Evolutionary conservation across 1,140 invertebrate genomes (phyloP), one percentile per base, ranked within the genome.

Genomic region (Calycopis cecrops): DNA sequence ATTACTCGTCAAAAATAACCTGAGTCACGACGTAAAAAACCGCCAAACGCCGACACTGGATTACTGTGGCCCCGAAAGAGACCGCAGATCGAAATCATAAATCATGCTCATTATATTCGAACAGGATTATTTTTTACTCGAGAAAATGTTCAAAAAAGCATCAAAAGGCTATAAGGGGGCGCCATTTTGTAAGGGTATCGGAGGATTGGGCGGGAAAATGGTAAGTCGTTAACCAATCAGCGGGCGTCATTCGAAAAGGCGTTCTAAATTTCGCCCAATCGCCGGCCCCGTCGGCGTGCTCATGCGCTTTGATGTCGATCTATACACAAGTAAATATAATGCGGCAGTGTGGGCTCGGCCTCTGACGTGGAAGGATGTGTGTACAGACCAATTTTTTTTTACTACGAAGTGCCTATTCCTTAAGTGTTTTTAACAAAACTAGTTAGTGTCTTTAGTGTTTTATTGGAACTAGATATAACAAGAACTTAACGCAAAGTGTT

Each of bases 101-200:
- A 87, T 87, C 83, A 87, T 85, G 76, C 79, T 87, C 83, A 87
- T 87, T 87, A 87, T 86, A 80, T 83, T 73, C 70, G 70, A 82
- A 85, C 84, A 74, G 79, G 81, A 87, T 87, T 87, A 87, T 87
- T 87, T 87, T 87, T 87, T 87, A 85, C 71, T 65, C 69, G 75
- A 85, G 79, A 76, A 86, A 82, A 82, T 82, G 79, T 73, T 82
- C 79, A 87, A 85, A 87, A 86, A 85, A 84, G 70, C 76, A 85
- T 85, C 76, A 79, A 82, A 81, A 82, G 78, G 79, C 76, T 85
- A 69, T 76, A 63, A 75, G 79, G 83, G 77, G 80, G 71, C 84
- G 84, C 84, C 84, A 87, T 87, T 79, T 87, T 87, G 83, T 73
- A 62, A 80, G 80, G 79, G 76, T 65, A 69, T 52, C 55, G 73